Conservation (phyloP, 1,140 invertebrate genomes). For the Drosophila serrata region DNA sequence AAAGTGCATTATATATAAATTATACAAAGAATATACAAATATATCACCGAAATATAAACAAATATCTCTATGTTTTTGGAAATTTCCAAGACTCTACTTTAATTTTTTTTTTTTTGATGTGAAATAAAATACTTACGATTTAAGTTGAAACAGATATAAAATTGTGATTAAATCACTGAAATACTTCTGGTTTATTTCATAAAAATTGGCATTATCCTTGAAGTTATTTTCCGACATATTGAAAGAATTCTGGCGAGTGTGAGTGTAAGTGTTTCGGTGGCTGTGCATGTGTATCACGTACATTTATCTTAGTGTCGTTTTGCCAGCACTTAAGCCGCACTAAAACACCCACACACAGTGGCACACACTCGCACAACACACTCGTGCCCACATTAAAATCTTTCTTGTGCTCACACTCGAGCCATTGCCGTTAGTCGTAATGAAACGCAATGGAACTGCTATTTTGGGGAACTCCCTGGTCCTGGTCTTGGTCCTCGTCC, state of each 20-base stretch:
- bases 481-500: too few relatives aligned
- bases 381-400: conserved; percentile 48
- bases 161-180: not conserved
- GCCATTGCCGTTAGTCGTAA: conserved; percentile 75
- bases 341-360: conserved; percentile 58
- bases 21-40: too few relatives aligned
- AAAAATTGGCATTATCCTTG: not conserved
- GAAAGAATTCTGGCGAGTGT: conserved; percentile 5
- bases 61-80: not conserved
- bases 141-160: too few relatives aligned
- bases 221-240: not conserved
- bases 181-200: not conserved
- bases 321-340: conserved; percentile 79
- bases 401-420: conserved; percentile 44
- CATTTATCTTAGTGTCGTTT: conserved; percentile 83
- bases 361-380: conserved; percentile 27
- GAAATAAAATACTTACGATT: too few relatives aligned
- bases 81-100: not conserved
- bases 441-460: conserved; percentile 78
- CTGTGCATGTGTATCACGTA: conserved; percentile 65
- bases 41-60: not conserved
- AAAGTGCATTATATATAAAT: too few relatives aligned
- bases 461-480: conserved; percentile 37
- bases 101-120: too few relatives aligned
- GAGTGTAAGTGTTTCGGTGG: conserved; percentile 25